Base-by-base conservation (phyloP, 1,140 invertebrate species). In the Drosophila pallidifrons region DNA sequence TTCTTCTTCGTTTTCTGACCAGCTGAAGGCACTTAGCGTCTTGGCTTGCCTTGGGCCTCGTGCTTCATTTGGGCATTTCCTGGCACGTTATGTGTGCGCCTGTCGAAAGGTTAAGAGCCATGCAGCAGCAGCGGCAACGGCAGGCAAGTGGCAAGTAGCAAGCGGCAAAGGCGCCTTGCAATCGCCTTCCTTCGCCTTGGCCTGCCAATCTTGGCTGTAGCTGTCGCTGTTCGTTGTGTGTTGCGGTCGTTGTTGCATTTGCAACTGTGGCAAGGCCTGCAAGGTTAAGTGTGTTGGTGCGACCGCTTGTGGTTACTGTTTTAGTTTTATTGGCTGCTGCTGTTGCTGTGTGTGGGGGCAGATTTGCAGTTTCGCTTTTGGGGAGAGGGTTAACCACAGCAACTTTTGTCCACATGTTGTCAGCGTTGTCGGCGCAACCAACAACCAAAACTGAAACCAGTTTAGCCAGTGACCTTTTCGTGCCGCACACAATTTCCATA, bases 241-340 rank as follows among this genome's bases (percentile, higher is more conserved):
- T 43, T 28, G 41, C 47, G 25, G 55, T 70, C 46, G 64, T 58
- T 59, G 54, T 67, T 77, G 65, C 65, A 70, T 66, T 69, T 74
- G 85, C 82, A 88, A 88, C 85, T 88, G 83, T 89, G 83, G 85
- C 83, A 88, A 88, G 83, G 85, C 87, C 83, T 89, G 64, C 85
- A 88, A 88, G 83, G 83, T 88, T 88, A 88, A 82, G 71, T 58
- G 67, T 67, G 72, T 61, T 54, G 71, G 65, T 68, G 58, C 67
- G 68, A 72, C 67, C 79, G 59, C 68, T 79, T 73, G 82, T 28
- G 76, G 65, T 70, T 79, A 46, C 51, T 45, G 67, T 63, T 69
- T 70, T 57, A 64, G 67, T 75, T 54, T 75, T 69, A 75, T 75
- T 47, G 69, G 71, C 72, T 20, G 58, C 52, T 25, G 20, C 20